Conservation (phyloP, 1,140 invertebrate species). For the Hylyphantes graminicola region DNA sequence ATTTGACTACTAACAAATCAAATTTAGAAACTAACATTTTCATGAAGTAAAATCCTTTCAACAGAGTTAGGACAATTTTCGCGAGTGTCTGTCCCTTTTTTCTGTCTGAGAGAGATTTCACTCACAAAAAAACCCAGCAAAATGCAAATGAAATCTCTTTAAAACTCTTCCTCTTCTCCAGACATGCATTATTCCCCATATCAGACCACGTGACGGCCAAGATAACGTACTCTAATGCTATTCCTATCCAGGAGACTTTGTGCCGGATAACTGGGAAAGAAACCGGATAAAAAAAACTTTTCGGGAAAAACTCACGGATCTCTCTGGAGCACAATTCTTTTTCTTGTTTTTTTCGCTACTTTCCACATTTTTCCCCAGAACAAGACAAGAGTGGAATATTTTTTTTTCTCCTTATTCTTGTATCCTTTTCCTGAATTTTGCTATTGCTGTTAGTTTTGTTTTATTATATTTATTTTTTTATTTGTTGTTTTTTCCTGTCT, state of each 20-base stretch:
- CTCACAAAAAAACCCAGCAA: not conserved
- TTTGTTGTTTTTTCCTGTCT: not conserved
- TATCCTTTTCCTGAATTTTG: not conserved
- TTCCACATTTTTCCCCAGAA: constrained; percentile 47
- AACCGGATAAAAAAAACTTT: not conserved
- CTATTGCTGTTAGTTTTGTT: constrained; percentile 5
- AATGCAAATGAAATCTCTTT: constrained; percentile 53
- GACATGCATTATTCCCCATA: constrained; percentile 38
- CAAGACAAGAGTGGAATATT: constrained; percentile 19
- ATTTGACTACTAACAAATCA: no score
- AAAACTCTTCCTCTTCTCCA: constrained; percentile 19
- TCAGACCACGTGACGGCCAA: constrained; percentile 18
- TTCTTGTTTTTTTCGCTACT: constrained; percentile 4
- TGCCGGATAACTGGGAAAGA: no score
- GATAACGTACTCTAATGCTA: constrained; percentile 52
- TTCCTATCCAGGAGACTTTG: constrained; percentile 20
- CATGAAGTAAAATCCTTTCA: no score
- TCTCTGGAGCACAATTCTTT: constrained; percentile 45
- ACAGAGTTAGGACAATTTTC: no score
- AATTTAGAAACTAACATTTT: no score
- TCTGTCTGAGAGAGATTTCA: no score
- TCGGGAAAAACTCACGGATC: constrained; percentile 31
- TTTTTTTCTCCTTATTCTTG: not conserved
- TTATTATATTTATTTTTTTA: constrained; percentile 15
- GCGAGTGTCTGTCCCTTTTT: no score